Percentiles rank a stretch among this genome's conserved stretches.
Evolutionary conservation across 2,888 invertebrate genomes (phyloP).

Genomic region (Penaeus monodon): DNA sequence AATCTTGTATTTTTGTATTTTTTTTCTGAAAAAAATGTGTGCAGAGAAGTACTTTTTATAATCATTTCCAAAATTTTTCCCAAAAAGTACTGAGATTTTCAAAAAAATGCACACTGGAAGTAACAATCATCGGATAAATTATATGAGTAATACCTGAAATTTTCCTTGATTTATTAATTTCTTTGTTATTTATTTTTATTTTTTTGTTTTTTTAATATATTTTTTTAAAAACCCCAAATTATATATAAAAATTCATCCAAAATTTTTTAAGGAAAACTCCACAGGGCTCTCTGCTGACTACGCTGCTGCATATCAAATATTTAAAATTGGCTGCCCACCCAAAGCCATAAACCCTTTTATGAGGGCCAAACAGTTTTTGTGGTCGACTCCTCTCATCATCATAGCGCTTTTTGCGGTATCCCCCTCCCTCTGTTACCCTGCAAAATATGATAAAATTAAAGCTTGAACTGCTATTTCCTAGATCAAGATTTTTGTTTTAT

Average conservation of each 20-base stretch:
- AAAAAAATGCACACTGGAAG: no score
- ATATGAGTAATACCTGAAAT: no score
- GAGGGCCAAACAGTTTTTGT: conserved; percentile 68
- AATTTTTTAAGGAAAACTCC: conserved; percentile 49
- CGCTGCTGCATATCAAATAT: conserved; percentile 65
- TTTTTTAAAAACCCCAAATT: not conserved
- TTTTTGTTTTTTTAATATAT: not conserved
- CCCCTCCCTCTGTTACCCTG: conserved; percentile 20
- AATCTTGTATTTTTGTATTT: no score
- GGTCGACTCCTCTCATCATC: conserved; percentile 68
- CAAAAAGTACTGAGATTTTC: no score
- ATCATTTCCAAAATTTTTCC: no score
- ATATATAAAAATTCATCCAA: not conserved
- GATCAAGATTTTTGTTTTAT: no score
- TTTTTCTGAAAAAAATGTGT: no score
- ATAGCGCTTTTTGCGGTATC: conserved; percentile 68
- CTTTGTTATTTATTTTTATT: no score
- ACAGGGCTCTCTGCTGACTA: conserved; percentile 51
- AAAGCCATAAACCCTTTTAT: conserved; percentile 68
- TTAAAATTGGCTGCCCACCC: conserved; percentile 71
- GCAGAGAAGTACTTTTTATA: no score
- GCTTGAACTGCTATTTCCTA: no score
- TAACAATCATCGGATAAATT: no score
- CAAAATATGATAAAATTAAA: not conserved
- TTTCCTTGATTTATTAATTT: no score